Evolutionary conservation across 2,888 invertebrate species (phyloP).

Genomic region (Lycocerus yunnanus): DNA sequence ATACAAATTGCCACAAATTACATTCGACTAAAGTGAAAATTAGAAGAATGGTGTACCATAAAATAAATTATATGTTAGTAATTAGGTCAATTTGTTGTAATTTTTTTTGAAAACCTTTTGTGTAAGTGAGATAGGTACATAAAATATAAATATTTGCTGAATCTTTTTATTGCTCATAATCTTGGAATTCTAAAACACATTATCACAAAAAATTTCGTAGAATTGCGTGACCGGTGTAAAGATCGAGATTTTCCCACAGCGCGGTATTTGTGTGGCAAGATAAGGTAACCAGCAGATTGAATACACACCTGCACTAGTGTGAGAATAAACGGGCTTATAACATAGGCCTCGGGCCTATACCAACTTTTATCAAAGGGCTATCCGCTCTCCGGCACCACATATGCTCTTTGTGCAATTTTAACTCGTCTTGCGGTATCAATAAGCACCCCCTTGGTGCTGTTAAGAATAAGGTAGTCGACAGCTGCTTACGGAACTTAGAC

Average conservation of each 20-base stretch:
- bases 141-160: neutral
- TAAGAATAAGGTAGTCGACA: constrained; percentile 30
- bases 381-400: constrained; percentile 21
- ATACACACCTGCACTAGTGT: constrained; percentile 51
- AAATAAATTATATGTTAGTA: neutral
- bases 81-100: neutral
- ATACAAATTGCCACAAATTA: neutral
- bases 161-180: constrained; percentile 2
- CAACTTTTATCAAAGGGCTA: constrained; percentile 33
- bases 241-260: constrained; percentile 49
- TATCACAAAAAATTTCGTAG: constrained; percentile 9
- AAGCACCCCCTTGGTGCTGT: constrained; percentile 37
- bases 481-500: constrained; percentile 30
- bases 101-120: neutral
- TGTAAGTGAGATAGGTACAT: too few relatives aligned
- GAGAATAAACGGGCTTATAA: constrained; percentile 41
- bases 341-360: constrained; percentile 27
- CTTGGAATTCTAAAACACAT: neutral
- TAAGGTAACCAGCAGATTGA: constrained; percentile 50
- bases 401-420: constrained; percentile 41
- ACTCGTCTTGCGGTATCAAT: constrained; percentile 42
- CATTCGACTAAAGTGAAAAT: neutral
- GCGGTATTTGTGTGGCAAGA: constrained; percentile 48
- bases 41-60: neutral
- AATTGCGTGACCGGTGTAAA: constrained; percentile 35